These are phyloP conservation scores for Apotomis capreana DNA, from an alignment of 2,888 invertebrate species.

Conservation along the genomic window DNA sequence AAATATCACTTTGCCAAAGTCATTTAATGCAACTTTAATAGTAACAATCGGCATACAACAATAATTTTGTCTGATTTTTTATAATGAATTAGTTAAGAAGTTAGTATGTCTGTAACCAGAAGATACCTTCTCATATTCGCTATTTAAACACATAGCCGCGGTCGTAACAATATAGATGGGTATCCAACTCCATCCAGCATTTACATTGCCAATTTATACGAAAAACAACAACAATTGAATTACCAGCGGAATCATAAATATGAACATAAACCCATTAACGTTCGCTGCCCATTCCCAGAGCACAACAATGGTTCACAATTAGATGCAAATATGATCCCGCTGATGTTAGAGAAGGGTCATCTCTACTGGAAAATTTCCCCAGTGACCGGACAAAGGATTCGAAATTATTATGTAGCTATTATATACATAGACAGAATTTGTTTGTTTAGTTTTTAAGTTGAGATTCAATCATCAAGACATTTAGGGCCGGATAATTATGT, in stretches of 20 bases:
- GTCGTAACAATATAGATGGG: background rate
- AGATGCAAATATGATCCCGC: constrained; percentile 78
- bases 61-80: no score
- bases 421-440: background rate
- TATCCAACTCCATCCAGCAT: constrained; percentile 9
- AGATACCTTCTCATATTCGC: no score
- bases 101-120: no score
- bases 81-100: no score
- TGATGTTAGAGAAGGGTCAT: constrained; percentile 67
- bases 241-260: constrained; percentile 33
- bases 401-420: constrained; percentile 11
- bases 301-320: constrained; percentile 75
- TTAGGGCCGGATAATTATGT: no score
- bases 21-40: no score
- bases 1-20: no score
- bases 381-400: constrained; percentile 61
- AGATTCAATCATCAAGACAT: background rate
- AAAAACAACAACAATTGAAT: constrained; percentile 34
- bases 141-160: no score
- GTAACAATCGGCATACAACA: no score
- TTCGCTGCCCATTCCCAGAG: constrained; percentile 70
- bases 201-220: constrained; percentile 12
- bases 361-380: constrained; percentile 72
- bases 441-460: background rate
- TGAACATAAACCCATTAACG: constrained; percentile 44